Evolutionary conservation across 2,888 invertebrate genomes (phyloP).

Genomic region (Chouioia cunea): DNA sequence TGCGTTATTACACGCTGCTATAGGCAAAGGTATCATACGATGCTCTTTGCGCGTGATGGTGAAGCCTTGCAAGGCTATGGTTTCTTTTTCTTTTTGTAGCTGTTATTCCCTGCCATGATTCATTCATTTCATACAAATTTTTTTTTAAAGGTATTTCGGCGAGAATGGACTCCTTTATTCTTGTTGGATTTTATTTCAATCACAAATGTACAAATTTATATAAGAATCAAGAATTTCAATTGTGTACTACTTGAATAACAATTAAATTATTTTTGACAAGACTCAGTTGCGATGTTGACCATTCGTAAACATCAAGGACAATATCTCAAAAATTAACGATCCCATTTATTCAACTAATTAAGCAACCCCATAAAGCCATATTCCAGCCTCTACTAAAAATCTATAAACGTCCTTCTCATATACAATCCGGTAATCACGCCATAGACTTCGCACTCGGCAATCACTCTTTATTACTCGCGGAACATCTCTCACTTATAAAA

Average conservation of each 20-base stretch:
- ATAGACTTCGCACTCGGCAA: slow-evolving; percentile 12
- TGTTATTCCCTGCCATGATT: slow-evolving; percentile 19
- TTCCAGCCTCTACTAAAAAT: too few species aligned
- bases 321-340: neutral
- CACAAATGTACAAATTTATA: too few species aligned
- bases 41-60: slow-evolving; percentile 6
- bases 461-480: slow-evolving; percentile 46
- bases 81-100: slow-evolving; percentile 17
- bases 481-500: slow-evolving; percentile 47
- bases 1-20: slow-evolving; percentile 25
- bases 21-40: neutral
- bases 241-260: too few species aligned
- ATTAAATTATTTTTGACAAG: too few species aligned
- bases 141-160: neutral
- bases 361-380: neutral
- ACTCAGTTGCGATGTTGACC: too few species aligned
- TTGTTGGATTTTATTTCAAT: too few species aligned
- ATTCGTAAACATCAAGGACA: too few species aligned
- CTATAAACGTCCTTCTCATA: too few species aligned
- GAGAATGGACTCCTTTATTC: too few species aligned
- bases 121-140: slow-evolving; percentile 19
- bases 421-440: neutral
- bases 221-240: too few species aligned
- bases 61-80: slow-evolving; percentile 6
- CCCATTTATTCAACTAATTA: slow-evolving; percentile 12